Base-by-base conservation (phyloP, 2,888 invertebrate species). In the Ennomos fuscantarius region DNA sequence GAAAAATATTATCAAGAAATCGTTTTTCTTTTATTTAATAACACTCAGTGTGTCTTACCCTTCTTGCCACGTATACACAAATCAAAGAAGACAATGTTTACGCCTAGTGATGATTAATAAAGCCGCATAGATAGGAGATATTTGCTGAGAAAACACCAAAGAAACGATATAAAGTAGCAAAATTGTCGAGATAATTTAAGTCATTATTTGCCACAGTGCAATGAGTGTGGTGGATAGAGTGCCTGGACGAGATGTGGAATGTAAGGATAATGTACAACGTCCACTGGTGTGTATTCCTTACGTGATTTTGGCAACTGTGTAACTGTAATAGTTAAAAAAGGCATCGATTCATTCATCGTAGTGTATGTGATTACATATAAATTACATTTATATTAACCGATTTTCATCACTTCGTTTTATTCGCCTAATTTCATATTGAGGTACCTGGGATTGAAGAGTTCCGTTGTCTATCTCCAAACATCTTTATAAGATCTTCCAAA, bases 111-210 rank as follows among this genome's bases (percentile, higher is more conserved):
- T 63, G 54, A 62, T 60, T 57, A 52, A 36, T 57, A 54, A 63
- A 51, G 43, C 39, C 47, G 60, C 41, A 45, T 47, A 63, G 56
- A 60, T 64, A 65, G n/a, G 54, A 35, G 55, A 35, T 69, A 65
- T 72, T 72, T 74, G 68, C 58, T 64, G 11, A 57, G 68, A 70
- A 56, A 67, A 74, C 69, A 72, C 33, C 8, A 45, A 45, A 43
- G 55, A 51, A 60, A 59, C 40, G 37, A 63, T 65, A 67, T 69
- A 67, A 59, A 67, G 60, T 46, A 53, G 55, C 44, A 55, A 60
- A 55, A 55, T 46, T 8, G 40, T 34, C 40, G 31, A 24, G 55
- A 60, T 65, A 55, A 54, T 44, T 54, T 64, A 60, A 66, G 59
- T 66, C 54, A 64, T 59, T 56, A 53, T 55, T 59, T 59, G 55